Conservation (phyloP, 1,140 invertebrate genomes). For the Nomia melanderi region DNA sequence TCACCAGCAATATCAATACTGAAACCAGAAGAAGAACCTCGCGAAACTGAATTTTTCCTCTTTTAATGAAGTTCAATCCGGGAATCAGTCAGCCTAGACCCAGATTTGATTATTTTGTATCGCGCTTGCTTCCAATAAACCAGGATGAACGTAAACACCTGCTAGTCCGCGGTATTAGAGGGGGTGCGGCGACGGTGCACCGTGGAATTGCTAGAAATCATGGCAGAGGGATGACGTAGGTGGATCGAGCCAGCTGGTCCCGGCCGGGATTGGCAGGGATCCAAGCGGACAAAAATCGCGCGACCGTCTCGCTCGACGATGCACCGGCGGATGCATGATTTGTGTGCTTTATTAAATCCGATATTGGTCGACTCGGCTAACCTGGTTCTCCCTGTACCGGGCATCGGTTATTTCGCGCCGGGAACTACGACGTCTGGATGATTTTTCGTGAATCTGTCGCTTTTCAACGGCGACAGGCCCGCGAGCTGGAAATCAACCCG, state of each 20-base stretch:
- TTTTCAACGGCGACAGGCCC: neutral
- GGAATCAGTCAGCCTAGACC: no score
- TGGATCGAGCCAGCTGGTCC: constrained; percentile 58
- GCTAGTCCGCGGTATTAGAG: neutral
- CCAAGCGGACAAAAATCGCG: constrained; percentile 65
- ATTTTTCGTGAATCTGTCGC: constrained; percentile 19
- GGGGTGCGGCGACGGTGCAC: neutral
- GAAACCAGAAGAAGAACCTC: no score
- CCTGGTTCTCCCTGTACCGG: constrained; percentile 41
- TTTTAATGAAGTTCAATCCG: no score
- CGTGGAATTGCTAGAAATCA: neutral
- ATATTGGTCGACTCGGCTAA: constrained; percentile 67
- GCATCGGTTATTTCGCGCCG: constrained; percentile 57
- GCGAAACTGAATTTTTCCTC: no score
- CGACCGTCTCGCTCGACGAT: constrained; percentile 45
- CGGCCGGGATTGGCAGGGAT: constrained; percentile 61
- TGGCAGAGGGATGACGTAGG: constrained; percentile 3
- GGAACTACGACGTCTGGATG: constrained; percentile 16
- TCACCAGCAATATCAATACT: no score
- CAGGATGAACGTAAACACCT: neutral
- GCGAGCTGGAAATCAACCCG: neutral
- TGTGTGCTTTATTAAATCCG: constrained; percentile 71
- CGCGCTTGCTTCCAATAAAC: neutral
- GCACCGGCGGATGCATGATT: constrained; percentile 68
- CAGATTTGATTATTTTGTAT: no score